Conservation (phyloP, 1,140 invertebrate species). For the Melitaea cinxia region DNA sequence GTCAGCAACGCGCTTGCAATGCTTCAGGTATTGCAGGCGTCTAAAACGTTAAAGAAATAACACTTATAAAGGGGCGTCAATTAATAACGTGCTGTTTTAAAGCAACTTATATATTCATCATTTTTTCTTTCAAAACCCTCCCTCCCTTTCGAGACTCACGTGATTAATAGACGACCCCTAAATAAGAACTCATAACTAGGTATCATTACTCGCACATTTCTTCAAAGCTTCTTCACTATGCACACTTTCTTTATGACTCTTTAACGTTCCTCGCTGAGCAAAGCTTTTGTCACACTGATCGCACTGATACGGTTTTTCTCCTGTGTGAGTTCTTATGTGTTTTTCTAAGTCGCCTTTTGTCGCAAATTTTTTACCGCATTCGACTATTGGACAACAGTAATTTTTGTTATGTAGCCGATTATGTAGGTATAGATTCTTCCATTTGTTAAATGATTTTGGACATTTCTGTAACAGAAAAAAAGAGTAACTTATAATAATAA, state of each 20-base stretch:
- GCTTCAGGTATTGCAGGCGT: too few species aligned
- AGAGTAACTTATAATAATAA: not conserved
- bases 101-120: too few species aligned
- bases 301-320: slow-evolving; percentile 68
- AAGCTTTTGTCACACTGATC: slow-evolving; percentile 69
- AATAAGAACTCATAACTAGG: too few species aligned
- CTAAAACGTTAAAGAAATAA: too few species aligned
- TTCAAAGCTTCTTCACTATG: slow-evolving; percentile 32
- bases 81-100: too few species aligned
- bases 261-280: slow-evolving; percentile 74
- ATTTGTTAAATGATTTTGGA: slow-evolving; percentile 52
- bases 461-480: slow-evolving; percentile 56
- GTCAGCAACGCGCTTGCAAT: too few species aligned
- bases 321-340: slow-evolving; percentile 72
- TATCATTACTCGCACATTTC: too few species aligned
- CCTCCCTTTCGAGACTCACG: too few species aligned
- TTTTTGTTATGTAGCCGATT: slow-evolving; percentile 75
- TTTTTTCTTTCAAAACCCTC: too few species aligned
- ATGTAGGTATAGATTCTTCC: slow-evolving; percentile 70
- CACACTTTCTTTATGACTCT: slow-evolving; percentile 50
- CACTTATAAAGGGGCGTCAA: too few species aligned
- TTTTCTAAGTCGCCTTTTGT: slow-evolving; percentile 64
- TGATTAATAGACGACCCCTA: too few species aligned
- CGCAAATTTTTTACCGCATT: slow-evolving; percentile 84
- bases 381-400: slow-evolving; percentile 60